phyloP scores from a whole-genome alignment of 2,113 vertebrate species.

The Ondatra zibethicus region DNA sequence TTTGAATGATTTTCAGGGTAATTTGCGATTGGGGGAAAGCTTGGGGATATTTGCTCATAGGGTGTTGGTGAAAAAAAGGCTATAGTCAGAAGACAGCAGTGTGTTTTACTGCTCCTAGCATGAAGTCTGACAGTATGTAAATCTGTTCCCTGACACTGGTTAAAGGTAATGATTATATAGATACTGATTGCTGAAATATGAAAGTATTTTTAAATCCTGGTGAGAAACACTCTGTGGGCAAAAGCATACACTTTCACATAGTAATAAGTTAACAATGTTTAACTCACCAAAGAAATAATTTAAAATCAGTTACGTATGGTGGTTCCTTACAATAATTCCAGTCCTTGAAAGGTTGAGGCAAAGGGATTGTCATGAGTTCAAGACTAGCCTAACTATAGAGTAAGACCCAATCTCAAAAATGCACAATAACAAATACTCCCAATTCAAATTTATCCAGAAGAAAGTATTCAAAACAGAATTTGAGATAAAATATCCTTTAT shows the following conservation, averaged over 20 bases:
- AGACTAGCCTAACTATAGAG: neutral
- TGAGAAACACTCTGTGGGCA: neutral
- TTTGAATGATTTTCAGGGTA: neutral
- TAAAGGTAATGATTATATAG: neutral
- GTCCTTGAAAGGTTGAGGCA: neutral
- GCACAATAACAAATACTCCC: neutral
- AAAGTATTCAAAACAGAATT: neutral
- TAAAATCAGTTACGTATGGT: neutral
- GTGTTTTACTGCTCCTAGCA: neutral
- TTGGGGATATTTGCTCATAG: neutral
- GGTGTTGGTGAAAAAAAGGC: neutral
- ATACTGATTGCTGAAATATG: neutral
- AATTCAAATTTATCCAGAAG: neutral
- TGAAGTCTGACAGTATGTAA: neutral
- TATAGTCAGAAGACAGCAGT: neutral
- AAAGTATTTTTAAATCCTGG: neutral
- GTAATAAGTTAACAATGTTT: neutral
- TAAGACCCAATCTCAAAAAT: neutral
- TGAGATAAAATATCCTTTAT: slow-evolving; percentile 14
- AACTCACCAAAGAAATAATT: neutral
- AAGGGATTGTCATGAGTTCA: neutral
- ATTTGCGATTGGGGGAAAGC: slow-evolving; percentile 22
- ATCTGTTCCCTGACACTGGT: neutral
- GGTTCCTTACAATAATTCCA: neutral
- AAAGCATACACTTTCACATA: neutral